A percentile compares a stretch with the other conserved stretches of the same genome.
These are phyloP conservation scores for Caenorhabditis sp. DNA, from an alignment of 2,888 invertebrate species.

Conservation along the genomic window DNA sequence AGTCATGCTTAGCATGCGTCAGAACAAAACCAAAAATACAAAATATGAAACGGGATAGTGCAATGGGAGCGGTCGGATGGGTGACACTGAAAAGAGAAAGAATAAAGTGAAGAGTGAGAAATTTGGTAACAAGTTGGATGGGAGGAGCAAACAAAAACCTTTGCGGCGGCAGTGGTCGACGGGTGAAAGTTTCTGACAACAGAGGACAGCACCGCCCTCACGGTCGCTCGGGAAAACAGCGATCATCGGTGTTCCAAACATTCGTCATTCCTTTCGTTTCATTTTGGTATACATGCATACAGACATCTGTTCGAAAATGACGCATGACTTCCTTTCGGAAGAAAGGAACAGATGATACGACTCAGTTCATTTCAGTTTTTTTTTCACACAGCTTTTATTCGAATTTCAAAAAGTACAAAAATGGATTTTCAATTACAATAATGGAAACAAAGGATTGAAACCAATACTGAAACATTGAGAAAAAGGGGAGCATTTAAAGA, in stretches of 20 bases:
- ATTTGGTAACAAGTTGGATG: conserved; percentile 8
- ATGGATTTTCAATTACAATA: conserved; percentile 23
- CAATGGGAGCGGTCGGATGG: neutral
- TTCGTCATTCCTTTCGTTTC: neutral
- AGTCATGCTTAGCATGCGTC: neutral
- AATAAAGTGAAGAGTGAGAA: conserved; percentile 6
- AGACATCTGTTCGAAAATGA: neutral
- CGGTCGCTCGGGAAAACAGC: neutral
- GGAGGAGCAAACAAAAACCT: conserved; percentile 10
- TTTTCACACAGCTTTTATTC: conserved; percentile 18
- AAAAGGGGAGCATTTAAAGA: conserved; percentile 7
- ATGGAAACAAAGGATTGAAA: conserved; percentile 21
- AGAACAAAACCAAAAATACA: neutral
- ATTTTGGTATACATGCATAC: no score
- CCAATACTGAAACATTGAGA: conserved; percentile 21
- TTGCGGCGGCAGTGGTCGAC: neutral
- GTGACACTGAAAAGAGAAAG: neutral
- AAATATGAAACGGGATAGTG: neutral
- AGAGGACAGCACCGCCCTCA: neutral
- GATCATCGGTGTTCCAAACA: neutral
- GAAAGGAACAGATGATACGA: neutral
- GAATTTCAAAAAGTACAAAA: no score
- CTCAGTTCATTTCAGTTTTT: neutral
- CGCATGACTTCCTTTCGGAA: neutral
- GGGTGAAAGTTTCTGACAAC: conserved; percentile 3